Evolutionary conservation across 1,140 invertebrate species (phyloP), one percentile per base, ranked within the genome.

Genomic region (Agrypnia vestita): DNA sequence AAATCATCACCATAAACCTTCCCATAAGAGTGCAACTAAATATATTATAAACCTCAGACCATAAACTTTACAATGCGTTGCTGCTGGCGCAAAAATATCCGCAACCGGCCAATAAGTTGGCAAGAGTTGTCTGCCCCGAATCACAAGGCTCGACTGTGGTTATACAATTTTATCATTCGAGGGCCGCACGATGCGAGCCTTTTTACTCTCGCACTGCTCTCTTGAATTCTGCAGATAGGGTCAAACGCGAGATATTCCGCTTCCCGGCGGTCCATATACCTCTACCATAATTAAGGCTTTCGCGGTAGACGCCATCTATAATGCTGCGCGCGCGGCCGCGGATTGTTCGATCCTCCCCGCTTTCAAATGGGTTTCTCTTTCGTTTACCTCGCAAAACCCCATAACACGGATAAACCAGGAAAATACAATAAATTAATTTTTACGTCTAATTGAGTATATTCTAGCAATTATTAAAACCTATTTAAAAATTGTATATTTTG

Each of bases 261-360:
- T 74, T 74, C 71, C 12, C 51, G 71, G 71, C 71, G 71, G 71
- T 74, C 71, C 47, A 19, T n/a, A 44, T 15, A 56, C 71, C 51
- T 35, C 25, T 44, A 47, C 51, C 25, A 74, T 74, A 74, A 74
- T 74, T 74, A 74, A 74, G 71, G 71, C 53, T 74, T 74, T 74
- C 21, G 71, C 71, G 35, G 53, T 55, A 74, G 71, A 74, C 71
- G 25, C 51, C 69, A 35, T 73, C 17, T 55, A 73, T 55, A 55
- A 73, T 15, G 59, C 13, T 62, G 19, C 71, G 51, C 71, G 19
- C 71, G 19, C 51, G n/a, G 71, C 43, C 71, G 55, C 71, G 25
- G 21, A 56, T 55, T 21, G 19, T 15, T 44, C 43, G 15, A 35
- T 56, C 53, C 53, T n/a, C 51, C 43, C 25, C 15, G 10, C 59